phyloP scores from a whole-genome alignment of 2,797 vertebrate genomes.

The Phalanger gymnotis region DNA sequence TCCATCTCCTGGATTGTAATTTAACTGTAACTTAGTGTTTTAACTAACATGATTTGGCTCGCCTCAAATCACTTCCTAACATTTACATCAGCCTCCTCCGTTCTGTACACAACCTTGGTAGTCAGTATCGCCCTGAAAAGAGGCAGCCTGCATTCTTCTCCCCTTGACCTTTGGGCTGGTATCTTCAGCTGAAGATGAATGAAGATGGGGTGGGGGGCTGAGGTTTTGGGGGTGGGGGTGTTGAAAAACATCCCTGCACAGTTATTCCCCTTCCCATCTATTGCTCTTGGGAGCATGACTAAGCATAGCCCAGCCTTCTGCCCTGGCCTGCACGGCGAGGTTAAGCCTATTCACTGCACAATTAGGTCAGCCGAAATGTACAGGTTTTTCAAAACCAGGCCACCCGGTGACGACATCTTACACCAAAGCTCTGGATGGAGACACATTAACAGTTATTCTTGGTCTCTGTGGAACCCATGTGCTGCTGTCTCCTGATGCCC shows the following conservation, averaged over 20 bases:
- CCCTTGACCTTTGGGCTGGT: not conserved
- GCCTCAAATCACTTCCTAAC: accelerated
- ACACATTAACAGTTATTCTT: not conserved
- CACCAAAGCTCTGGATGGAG: not conserved
- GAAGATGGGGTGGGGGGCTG: not conserved
- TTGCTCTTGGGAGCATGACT: not conserved
- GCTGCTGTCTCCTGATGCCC: not conserved
- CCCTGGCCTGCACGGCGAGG: not conserved
- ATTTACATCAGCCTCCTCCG: not conserved
- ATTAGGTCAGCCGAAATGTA: not conserved
- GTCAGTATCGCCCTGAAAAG: not conserved
- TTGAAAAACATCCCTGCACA: not conserved
- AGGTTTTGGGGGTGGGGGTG: accelerated
- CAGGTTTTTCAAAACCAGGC: not conserved
- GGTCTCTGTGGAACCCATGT: not conserved
- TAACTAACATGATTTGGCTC: not conserved
- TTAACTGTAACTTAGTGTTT: accelerated
- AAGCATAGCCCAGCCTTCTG: not conserved
- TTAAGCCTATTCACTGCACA: not conserved
- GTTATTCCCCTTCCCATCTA: not conserved
- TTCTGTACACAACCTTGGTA: accelerated
- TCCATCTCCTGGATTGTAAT: not conserved
- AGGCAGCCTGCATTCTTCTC: not conserved
- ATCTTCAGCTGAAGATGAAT: not conserved
- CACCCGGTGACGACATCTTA: not conserved